Conservation (phyloP, 2,113 vertebrate genomes). For the Cyphomyrus plagiostoma region DNA sequence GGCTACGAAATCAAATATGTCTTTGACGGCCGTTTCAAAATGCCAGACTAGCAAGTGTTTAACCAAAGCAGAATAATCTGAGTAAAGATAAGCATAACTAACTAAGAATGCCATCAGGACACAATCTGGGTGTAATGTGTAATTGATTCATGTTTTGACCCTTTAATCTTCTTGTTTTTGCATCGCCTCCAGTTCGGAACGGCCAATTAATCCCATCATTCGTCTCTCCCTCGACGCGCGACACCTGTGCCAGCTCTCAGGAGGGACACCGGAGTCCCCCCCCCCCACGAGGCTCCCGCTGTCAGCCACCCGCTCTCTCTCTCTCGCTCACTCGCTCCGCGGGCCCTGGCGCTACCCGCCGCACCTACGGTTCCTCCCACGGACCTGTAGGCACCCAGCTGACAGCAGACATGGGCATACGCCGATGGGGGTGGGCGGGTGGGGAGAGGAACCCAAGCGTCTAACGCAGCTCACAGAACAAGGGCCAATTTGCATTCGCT, state of each 20-base stretch:
- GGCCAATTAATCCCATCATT: conserved; percentile 7
- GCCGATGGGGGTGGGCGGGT: not conserved
- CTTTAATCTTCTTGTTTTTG: conserved; percentile 1
- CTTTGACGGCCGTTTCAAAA: not conserved
- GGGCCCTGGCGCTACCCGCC: not conserved
- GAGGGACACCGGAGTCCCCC: not conserved
- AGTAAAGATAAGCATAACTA: not conserved
- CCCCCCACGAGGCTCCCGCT: not conserved
- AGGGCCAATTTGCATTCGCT: not conserved
- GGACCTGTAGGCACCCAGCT: not conserved
- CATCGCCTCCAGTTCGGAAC: not conserved
- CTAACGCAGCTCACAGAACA: not conserved
- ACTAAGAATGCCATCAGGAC: not conserved
- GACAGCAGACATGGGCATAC: not conserved
- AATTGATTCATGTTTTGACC: not conserved
- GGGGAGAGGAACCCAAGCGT: not conserved
- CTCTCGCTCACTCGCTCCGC: not conserved
- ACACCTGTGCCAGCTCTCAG: not conserved
- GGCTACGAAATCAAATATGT: conserved; percentile 1
- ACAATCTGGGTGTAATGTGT: not conserved
- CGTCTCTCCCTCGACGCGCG: conserved; percentile 1
- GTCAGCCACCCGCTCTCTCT: not conserved
- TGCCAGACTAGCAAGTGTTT: not conserved
- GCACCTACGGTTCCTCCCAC: not conserved
- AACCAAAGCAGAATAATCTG: not conserved